A percentile compares a stretch with the other conserved stretches of the same genome.
These are phyloP conservation scores for Cardiocondyla obscurior DNA, from an alignment of 1,140 invertebrate species.

Conservation along the genomic window DNA sequence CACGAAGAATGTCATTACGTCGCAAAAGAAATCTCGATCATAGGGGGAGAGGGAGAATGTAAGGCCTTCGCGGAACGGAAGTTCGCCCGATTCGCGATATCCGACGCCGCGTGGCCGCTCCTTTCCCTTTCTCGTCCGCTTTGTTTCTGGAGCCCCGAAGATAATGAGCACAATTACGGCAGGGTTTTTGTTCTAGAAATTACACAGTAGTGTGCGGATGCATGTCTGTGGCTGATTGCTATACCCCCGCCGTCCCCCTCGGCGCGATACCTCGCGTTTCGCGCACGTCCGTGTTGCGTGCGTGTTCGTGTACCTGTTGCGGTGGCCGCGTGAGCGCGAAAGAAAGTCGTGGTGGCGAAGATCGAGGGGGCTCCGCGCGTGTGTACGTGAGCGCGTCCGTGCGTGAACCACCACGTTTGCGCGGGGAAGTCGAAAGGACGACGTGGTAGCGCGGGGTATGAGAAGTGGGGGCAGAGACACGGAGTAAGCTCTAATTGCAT, in stretches of 20 bases:
- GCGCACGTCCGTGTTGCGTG: slow-evolving; percentile 48
- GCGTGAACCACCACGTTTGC: slow-evolving; percentile 10
- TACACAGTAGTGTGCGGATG: slow-evolving; percentile 76
- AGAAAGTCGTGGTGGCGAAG: background rate
- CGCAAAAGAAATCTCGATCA: slow-evolving; percentile 35
- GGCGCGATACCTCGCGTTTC: slow-evolving; percentile 60
- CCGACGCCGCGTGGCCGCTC: slow-evolving; percentile 32
- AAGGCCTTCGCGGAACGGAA: slow-evolving; percentile 45
- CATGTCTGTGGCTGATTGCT: slow-evolving; percentile 80
- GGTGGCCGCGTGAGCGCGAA: slow-evolving; percentile 31
- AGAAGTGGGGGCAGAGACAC: slow-evolving; percentile 74
- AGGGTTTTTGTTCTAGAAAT: slow-evolving; percentile 81
- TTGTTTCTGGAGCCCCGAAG: slow-evolving; percentile 75
- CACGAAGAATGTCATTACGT: slow-evolving; percentile 25
- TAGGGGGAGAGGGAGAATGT: background rate
- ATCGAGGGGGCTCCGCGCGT: background rate
- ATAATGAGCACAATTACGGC: slow-evolving; percentile 81
- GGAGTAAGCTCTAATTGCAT: slow-evolving; percentile 83
- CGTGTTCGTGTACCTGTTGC: slow-evolving; percentile 36
- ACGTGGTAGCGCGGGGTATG: slow-evolving; percentile 54
- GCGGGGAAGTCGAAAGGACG: slow-evolving; percentile 52
- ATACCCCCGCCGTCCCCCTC: slow-evolving; percentile 65
- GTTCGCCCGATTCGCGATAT: slow-evolving; percentile 62
- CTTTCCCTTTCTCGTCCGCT: slow-evolving; percentile 58
- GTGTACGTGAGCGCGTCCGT: background rate